Evolutionary conservation across 1,140 invertebrate genomes (phyloP), one percentile per base, ranked within the genome.

Genomic region (Diorhabda sublineata): DNA sequence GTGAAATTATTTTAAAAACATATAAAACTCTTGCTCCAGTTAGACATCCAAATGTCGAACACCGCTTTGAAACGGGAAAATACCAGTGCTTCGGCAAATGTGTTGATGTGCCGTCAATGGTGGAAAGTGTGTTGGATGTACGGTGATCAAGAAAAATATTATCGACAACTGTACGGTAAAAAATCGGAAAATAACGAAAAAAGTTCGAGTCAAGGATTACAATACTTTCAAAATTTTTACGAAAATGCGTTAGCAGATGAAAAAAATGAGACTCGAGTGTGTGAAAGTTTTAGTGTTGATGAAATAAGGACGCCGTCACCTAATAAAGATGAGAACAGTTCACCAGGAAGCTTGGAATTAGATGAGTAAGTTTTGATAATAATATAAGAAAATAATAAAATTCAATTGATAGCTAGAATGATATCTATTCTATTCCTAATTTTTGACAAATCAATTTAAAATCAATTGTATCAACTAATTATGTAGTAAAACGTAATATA

Each of bases 81-180:
- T 64, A 71, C 70, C 3, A 77, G 75, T 66, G 71, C 74, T 42
- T 76, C 87, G 57, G 88, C 87, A 59, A 90, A 90, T 82, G 87
- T 91, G 77, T 81, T 92, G 67, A 91, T 91, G 88, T 92, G 90
- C 83, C 90, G 90, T 80, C 90, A 92, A 83, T 93, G 91, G 91
- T 93, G 91, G 91, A 91, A 91, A 82, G 91, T 92, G 64, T 93
- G 91, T 78, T 92, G 90, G 88, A 89, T 93, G 83, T 91, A 93
- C 77, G 91, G 91, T 43, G 91, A 92, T 78, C 91, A 93, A 79
- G 89, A 91, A 78, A 92, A 92, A 77, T 90, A 92, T 80, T 92
- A 92, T 82, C 83, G 91, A 75, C 90, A 92, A 74, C 79, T 92
- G 57, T 93, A 93, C 79, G 90, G 88, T 7, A 88, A 86, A 76